These are phyloP conservation scores for Bombus confusus DNA, from an alignment of 1,140 invertebrate genomes.

Conservation along the genomic window DNA sequence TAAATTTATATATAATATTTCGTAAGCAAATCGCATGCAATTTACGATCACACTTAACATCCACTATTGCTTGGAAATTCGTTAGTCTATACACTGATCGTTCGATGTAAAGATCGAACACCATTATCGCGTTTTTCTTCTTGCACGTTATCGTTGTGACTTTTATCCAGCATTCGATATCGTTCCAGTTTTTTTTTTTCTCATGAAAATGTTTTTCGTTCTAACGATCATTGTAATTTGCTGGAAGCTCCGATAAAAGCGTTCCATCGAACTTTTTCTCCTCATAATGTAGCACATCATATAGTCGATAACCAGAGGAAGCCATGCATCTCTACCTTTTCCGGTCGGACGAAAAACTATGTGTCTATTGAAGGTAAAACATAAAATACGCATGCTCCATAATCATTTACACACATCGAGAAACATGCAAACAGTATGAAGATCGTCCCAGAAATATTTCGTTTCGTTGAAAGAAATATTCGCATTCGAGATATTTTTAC, in stretches of 20 bases:
- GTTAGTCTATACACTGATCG: background rate
- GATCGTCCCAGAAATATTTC: constrained; percentile 77
- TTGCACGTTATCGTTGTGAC: background rate
- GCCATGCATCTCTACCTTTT: constrained; percentile 14
- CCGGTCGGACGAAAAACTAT: background rate
- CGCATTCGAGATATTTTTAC: background rate
- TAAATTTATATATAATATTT: background rate
- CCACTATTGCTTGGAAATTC: background rate
- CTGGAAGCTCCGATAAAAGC: background rate
- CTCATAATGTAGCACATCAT: background rate
- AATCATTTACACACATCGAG: background rate
- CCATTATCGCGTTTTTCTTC: background rate
- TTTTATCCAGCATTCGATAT: background rate
- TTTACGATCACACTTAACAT: constrained; percentile 9
- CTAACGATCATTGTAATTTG: constrained; percentile 5
- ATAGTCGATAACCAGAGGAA: background rate
- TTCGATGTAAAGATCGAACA: background rate
- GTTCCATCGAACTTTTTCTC: constrained; percentile 2
- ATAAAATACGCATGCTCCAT: constrained; percentile 14
- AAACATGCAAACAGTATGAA: constrained; percentile 72
- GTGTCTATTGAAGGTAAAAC: background rate
- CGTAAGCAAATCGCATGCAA: constrained; percentile 22
- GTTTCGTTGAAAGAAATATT: constrained; percentile 2
- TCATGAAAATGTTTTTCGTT: background rate
- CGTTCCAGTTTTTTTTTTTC: too few relatives aligned